Evolutionary conservation across 2,113 vertebrate genomes (phyloP).

Genomic region (Galbula dea): DNA sequence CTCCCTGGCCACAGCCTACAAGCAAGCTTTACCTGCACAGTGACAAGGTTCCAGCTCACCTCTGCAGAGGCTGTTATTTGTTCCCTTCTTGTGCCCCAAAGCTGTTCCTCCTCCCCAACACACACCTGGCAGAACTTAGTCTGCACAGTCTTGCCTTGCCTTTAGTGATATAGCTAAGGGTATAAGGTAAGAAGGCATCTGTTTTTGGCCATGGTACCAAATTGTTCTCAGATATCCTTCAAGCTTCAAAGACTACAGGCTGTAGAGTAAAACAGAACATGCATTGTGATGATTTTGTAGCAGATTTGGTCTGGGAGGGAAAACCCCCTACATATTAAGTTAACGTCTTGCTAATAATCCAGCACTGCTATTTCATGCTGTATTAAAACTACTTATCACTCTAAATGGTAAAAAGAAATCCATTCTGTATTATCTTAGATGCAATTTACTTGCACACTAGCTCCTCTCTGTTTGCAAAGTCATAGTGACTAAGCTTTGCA

Average conservation of each 20-base stretch:
- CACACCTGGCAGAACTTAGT: accelerated
- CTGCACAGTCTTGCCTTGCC: background rate
- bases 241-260: background rate
- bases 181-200: background rate
- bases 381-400: background rate
- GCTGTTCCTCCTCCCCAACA: background rate
- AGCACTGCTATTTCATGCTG: background rate
- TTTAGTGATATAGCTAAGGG: background rate
- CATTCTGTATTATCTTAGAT: background rate
- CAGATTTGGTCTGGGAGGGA: background rate
- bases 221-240: background rate
- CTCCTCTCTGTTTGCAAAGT: background rate
- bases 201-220: background rate
- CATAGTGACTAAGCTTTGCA: background rate
- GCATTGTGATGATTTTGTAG: background rate
- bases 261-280: background rate
- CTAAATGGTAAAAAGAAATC: background rate
- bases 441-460: background rate
- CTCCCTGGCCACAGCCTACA: background rate
- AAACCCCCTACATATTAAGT: background rate
- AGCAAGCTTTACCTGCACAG: background rate
- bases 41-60: background rate
- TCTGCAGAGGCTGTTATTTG: background rate
- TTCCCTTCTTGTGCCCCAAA: background rate
- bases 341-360: background rate